Base-by-base conservation (phyloP, 37 sponge, comb jelly and placozoan species). In the Beroe ovata region DNA sequence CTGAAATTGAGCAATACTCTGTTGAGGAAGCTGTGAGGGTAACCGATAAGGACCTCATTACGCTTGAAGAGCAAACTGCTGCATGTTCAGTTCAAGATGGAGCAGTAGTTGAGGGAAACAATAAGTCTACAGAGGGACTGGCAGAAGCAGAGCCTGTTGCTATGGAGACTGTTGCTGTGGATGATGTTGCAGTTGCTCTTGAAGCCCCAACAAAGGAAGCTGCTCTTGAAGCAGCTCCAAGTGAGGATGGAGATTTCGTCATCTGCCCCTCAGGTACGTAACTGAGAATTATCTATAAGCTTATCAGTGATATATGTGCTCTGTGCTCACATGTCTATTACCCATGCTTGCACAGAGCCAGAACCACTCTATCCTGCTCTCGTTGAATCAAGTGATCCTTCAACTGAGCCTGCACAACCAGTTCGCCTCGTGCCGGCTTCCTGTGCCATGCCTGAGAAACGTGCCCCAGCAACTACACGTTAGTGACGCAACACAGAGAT, bases 11-110 rank as follows among this genome's bases (percentile, higher is more conserved):
- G 11, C 11, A 47, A 11, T 11, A 6, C 6, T 47, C 11, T 47
- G 11, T 16, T 6, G 54, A 16, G 11, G 54, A 47, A 47, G 54
- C 54, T 47, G 54, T 16, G 11, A 11, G 6, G 54, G 36, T 66
- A 37, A 66, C 69, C 1, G 69, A 66, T 30, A 77, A 77, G 33
- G 28, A 77, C 14, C 35, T 21, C 14, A 77, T 77, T n/a, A n/a
- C 8, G 6, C 84, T 77, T 22, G 84, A 77, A 29, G 69, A 66
- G 36, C 69, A 66, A 30, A 66, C 69, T 66, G 33, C 69, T 19
- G 69, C 54, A 6, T 47, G 54, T 11, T 47, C 54, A 6, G 54
- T 47, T 16, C 54, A 47, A 11, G 54, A 47, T 47, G 54, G 54
- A 6, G 11, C 6, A 16, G 54, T 47, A 11, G 11, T 16, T 6